phyloP scores from a whole-genome alignment of 2,797 vertebrate species.

The Esox lucius region DNA sequence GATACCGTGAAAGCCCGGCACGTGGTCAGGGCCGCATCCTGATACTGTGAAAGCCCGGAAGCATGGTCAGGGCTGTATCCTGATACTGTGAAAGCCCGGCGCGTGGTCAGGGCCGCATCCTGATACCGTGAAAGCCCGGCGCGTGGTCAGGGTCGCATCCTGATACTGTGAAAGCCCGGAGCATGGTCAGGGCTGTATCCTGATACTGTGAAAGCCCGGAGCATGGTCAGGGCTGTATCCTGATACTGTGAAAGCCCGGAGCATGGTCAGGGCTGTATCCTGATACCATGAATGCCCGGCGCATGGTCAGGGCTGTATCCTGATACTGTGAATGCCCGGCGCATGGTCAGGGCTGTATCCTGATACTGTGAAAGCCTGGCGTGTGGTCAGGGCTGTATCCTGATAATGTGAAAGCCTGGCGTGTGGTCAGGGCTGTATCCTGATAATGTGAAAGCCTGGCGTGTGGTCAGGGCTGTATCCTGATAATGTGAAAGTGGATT shows the following conservation, averaged over 20 bases:
- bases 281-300: conserved; percentile 32
- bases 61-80: conserved; percentile 53
- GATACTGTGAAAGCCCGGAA: no score
- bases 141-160: conserved; percentile 51
- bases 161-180: conserved; percentile 29
- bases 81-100: conserved; percentile 29
- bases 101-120: conserved; percentile 51
- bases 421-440: conserved; percentile 51
- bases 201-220: conserved; percentile 29
- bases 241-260: conserved; percentile 29
- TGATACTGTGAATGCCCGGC: conserved; percentile 32
- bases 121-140: conserved; percentile 29
- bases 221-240: conserved; percentile 51
- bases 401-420: conserved; percentile 28
- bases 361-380: conserved; percentile 29
- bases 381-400: conserved; percentile 51
- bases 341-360: conserved; percentile 51
- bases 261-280: conserved; percentile 51
- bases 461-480: conserved; percentile 51
- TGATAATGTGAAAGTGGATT: conserved; percentile 23
- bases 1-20: conserved; percentile 28
- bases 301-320: conserved; percentile 51
- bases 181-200: conserved; percentile 51
- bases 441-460: conserved; percentile 28
- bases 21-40: conserved; percentile 51